Conservation (phyloP, 2,888 invertebrate species). For the Lissonota sp. region DNA sequence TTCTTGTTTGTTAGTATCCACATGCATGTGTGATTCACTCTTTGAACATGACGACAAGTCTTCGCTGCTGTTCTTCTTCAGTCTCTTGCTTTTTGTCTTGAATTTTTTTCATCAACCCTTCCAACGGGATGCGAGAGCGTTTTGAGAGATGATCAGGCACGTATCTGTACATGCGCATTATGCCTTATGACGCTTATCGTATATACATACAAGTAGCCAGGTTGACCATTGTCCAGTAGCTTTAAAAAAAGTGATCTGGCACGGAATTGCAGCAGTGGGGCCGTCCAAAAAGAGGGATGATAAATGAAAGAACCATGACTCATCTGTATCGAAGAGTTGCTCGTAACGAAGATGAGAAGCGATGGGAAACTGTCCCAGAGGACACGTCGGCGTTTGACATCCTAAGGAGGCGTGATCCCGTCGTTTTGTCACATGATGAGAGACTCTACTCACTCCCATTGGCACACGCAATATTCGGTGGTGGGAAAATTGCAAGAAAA, state of each 20-base stretch:
- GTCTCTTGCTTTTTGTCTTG: conserved; percentile 7
- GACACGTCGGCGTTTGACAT: conserved; percentile 66
- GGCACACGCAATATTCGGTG: background rate
- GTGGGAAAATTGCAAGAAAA: conserved; percentile 35
- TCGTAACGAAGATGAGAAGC: background rate
- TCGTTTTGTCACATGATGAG: conserved; percentile 53
- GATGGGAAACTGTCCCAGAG: background rate
- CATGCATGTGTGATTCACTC: background rate
- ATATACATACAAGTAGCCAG: conserved; percentile 48
- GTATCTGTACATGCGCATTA: conserved; percentile 57
- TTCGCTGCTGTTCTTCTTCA: background rate
- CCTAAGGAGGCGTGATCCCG: conserved; percentile 77
- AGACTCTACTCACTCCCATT: background rate
- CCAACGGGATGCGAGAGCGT: conserved; percentile 64
- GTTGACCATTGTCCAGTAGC: conserved; percentile 73
- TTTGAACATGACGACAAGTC: background rate
- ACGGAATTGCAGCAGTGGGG: background rate
- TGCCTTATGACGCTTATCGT: no score
- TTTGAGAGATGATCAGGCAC: conserved; percentile 76
- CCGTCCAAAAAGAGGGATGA: conserved; percentile 67
- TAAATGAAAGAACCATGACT: conserved; percentile 81
- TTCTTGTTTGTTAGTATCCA: no score
- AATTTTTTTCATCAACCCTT: conserved; percentile 32
- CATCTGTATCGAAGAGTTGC: conserved; percentile 79
- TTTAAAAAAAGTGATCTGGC: conserved; percentile 10